Evolutionary conservation across 2,888 invertebrate species (phyloP).

Genomic region (Gortyna flavago): DNA sequence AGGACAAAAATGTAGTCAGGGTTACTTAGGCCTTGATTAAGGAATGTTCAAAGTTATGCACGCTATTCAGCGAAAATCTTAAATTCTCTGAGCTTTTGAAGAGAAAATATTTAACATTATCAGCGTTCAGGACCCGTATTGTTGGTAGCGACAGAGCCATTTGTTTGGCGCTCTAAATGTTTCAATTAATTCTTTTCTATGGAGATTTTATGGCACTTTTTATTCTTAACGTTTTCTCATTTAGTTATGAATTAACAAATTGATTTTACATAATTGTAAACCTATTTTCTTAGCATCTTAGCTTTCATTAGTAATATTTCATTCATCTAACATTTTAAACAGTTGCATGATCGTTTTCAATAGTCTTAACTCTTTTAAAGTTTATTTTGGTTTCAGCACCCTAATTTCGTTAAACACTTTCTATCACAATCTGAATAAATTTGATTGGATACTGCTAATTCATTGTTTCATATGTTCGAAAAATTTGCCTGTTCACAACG

Average conservation of each 20-base stretch:
- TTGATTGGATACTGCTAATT: too few relatives aligned
- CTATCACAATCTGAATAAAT: too few relatives aligned
- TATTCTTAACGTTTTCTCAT: background rate
- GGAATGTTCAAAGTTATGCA: constrained; percentile 36
- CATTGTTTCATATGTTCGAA: too few relatives aligned
- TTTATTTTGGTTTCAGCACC: background rate
- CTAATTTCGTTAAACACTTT: too few relatives aligned
- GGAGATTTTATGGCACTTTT: background rate
- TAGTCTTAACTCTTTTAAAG: background rate
- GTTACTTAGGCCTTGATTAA: constrained; percentile 27
- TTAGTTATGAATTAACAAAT: background rate
- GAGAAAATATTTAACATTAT: constrained; percentile 27
- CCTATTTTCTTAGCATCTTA: background rate
- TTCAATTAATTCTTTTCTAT: background rate
- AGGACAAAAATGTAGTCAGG: constrained; percentile 33
- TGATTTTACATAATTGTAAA: background rate
- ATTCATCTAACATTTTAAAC: background rate
- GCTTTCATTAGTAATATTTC: background rate
- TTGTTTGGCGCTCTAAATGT: background rate
- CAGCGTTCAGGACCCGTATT: constrained; percentile 10
- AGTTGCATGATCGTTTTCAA: background rate
- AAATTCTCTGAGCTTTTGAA: constrained; percentile 31
- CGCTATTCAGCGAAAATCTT: constrained; percentile 20
- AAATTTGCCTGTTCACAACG: background rate
- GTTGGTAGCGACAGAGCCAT: constrained; percentile 4